A percentile compares a stretch with the other conserved stretches of the same genome.
Conservation (phyloP, 2,113 vertebrate species). For the Archilochus colubris region DNA sequence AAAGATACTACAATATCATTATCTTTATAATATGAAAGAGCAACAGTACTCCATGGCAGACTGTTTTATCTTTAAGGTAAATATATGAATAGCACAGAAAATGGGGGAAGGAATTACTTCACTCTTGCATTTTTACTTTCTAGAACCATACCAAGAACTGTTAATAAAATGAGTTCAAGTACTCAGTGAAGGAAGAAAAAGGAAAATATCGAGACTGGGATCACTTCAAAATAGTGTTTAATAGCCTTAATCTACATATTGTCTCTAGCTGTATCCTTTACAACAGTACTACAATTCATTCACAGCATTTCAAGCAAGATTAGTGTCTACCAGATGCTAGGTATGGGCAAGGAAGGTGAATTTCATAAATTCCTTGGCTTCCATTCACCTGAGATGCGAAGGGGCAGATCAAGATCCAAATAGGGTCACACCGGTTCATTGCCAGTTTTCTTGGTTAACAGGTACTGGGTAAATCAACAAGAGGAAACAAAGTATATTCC, state of each 20-base stretch:
- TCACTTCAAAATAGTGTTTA: neutral
- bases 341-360: neutral
- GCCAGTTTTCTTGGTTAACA: neutral
- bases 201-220: neutral
- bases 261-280: neutral
- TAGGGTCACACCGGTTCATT: neutral
- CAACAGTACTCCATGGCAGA: neutral
- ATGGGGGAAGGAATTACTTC: rapidly evolving
- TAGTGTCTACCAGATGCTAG: neutral
- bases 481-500: neutral
- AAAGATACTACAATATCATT: neutral
- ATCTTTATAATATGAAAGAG: neutral
- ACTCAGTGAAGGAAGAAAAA: neutral
- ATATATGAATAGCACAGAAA: neutral
- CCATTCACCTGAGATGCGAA: neutral
- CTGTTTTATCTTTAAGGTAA: neutral
- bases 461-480: neutral
- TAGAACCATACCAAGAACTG: neutral
- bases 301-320: neutral
- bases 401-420: neutral
- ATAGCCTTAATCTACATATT: neutral
- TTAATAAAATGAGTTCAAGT: neutral
- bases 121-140: neutral
- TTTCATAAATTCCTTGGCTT: neutral
- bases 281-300: neutral